phyloP scores from a whole-genome alignment of 2,888 invertebrate species.

The Hemicrepidius hirtus region DNA sequence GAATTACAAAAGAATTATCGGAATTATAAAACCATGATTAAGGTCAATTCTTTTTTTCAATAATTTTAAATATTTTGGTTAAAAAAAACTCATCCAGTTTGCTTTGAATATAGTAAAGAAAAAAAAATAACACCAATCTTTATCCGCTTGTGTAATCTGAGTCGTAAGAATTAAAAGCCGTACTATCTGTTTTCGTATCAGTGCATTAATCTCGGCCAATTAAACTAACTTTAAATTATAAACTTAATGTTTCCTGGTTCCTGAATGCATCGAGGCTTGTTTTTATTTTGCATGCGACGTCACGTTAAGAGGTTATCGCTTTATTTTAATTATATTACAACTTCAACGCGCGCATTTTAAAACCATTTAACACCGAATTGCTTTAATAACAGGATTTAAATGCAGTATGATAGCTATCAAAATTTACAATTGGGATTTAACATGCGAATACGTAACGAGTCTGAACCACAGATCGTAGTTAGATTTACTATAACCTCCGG shows the following conservation, averaged over 20 bases:
- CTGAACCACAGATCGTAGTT: background rate
- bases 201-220: conserved; percentile 47
- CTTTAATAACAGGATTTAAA: conserved; percentile 33
- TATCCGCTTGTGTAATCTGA: conserved; percentile 21
- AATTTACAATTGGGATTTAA: conserved; percentile 16
- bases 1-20: too few relatives aligned
- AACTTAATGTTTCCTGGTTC: conserved; percentile 50
- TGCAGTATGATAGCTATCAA: conserved; percentile 19
- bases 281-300: conserved; percentile 13
- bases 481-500: background rate
- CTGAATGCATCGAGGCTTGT: conserved; percentile 34
- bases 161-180: conserved; percentile 42
- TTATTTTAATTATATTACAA: conserved; percentile 27
- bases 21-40: too few relatives aligned
- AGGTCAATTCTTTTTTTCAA: too few relatives aligned
- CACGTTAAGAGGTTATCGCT: conserved; percentile 29
- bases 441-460: conserved; percentile 14
- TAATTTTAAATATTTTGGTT: too few relatives aligned
- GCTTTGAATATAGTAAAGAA: background rate
- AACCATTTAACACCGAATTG: conserved; percentile 19
- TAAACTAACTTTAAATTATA: conserved; percentile 47
- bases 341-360: conserved; percentile 1
- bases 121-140: background rate
- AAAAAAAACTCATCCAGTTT: background rate
- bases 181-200: conserved; percentile 36